Percentiles rank a stretch among this genome's conserved stretches.
Evolutionary conservation across 2,113 vertebrate species (phyloP).

Genomic region (Apistogramma diplotaenia): DNA sequence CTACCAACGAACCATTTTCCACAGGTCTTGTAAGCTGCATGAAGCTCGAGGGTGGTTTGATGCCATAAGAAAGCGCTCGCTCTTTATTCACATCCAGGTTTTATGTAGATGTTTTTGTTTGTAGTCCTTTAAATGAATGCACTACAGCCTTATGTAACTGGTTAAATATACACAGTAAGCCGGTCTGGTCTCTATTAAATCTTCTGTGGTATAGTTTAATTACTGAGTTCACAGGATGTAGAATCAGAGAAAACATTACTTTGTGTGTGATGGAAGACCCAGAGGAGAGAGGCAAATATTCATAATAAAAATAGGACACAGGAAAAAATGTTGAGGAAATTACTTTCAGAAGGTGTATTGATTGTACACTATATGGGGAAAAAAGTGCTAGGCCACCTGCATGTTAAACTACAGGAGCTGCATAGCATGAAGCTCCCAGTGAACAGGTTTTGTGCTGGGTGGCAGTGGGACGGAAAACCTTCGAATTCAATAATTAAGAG

Average conservation of each 20-base stretch:
- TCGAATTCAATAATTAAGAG: not conserved
- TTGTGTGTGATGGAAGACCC: not conserved
- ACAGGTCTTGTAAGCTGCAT: not conserved
- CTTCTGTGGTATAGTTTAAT: not conserved
- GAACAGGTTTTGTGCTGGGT: not conserved
- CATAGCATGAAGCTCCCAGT: not conserved
- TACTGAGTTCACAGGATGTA: not conserved
- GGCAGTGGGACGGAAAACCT: not conserved
- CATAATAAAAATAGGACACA: not conserved
- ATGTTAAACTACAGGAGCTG: not conserved
- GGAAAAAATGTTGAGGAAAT: not conserved
- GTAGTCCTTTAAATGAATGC: not conserved
- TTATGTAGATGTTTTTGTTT: not conserved
- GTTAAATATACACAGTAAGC: not conserved
- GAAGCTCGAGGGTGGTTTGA: not conserved
- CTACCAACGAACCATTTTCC: not conserved
- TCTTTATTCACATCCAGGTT: not conserved
- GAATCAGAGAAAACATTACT: not conserved
- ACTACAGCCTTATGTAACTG: not conserved
- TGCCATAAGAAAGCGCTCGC: not conserved
- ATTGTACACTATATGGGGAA: not conserved
- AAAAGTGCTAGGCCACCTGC: not conserved
- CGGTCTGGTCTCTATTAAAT: not conserved
- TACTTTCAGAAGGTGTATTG: not conserved
- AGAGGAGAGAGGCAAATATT: not conserved